Percentiles rank a stretch among this genome's conserved stretches.
These are phyloP conservation scores for Hylaeus volcanicus DNA, from an alignment of 1,140 invertebrate genomes.

Conservation along the genomic window DNA sequence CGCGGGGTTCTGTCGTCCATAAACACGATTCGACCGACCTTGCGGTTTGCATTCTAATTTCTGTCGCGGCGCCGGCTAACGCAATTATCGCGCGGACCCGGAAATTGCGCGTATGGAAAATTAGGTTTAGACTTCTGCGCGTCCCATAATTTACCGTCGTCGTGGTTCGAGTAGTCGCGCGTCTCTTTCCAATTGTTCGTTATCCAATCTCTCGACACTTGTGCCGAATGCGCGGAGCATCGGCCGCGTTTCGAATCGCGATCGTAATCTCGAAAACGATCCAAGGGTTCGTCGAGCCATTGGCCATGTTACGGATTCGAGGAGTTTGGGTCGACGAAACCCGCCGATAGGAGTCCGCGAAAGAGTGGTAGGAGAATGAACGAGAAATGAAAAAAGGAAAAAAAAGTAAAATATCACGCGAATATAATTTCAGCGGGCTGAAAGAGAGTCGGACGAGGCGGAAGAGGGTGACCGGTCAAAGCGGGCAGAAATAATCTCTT, in stretches of 20 bases:
- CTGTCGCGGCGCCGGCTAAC: constrained; percentile 52
- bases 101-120: constrained; percentile 62
- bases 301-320: background rate
- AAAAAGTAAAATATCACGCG: constrained; percentile 24
- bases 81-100: constrained; percentile 56
- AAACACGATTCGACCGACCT: constrained; percentile 63
- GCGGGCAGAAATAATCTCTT: constrained; percentile 56
- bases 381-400: background rate
- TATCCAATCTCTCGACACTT: background rate
- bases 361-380: background rate
- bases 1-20: constrained; percentile 44
- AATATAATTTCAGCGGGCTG: constrained; percentile 45
- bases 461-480: background rate
- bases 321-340: background rate
- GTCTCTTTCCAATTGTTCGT: background rate
- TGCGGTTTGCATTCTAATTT: constrained; percentile 66
- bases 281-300: background rate
- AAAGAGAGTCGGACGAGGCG: background rate
- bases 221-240: too few relatives aligned
- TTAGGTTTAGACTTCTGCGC: constrained; percentile 34
- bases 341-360: constrained; percentile 4
- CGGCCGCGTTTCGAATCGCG: too few relatives aligned
- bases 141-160: background rate
- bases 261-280: background rate
- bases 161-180: background rate